Base-by-base conservation (phyloP, 2,113 vertebrate species). In the Nerophis lumbriciformis region DNA sequence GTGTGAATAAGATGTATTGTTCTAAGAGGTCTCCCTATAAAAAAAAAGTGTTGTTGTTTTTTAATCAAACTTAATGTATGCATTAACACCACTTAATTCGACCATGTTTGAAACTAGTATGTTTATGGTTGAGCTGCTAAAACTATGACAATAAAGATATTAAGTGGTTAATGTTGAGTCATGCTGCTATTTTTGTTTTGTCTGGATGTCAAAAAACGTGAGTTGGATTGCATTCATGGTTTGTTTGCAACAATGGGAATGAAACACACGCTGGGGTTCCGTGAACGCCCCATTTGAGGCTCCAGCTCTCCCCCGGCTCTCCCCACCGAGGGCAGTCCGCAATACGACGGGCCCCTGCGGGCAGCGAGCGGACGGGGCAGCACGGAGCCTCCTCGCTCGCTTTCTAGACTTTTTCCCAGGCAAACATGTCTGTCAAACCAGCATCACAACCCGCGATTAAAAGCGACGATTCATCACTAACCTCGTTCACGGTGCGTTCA, bases 401-500 rank as follows among this genome's bases (percentile, higher is more conserved):
- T 39, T 45, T 56, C 28, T 38, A 16, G n/a, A n/a, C 9, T 16
- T 38, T 39, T 39, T 8, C 53, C 28, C 28, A 2, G n/a, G 4
- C 6, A 38, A 4, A 44, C 16, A 13, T 14, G 39, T 21, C 42
- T 19, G n/a, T 10, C 9, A 57, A 44, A 44, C 39, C 38, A 57
- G 16, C 39, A 16, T 8, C 1, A 13, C n/a, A 42, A 52, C 14
- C 8, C 37, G n/a, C 15, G 35, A 11, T 73, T 56, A n/a, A 37
- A 28, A 54, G 50, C 5, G 5, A 10, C 61, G 52, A 76, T 61
- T 48, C 78, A 73, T 79, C 70, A 73, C 85, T 83, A 78, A 87
- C 85, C 84, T 82, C 81, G 28, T 79, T 52, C 74, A 51, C 69
- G 0, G 49, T 49, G 76, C 61, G 72, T 75, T 81, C 70, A 37